Base-by-base conservation (phyloP, 2,888 invertebrate species). In the Epiperipatus broadwayi region DNA sequence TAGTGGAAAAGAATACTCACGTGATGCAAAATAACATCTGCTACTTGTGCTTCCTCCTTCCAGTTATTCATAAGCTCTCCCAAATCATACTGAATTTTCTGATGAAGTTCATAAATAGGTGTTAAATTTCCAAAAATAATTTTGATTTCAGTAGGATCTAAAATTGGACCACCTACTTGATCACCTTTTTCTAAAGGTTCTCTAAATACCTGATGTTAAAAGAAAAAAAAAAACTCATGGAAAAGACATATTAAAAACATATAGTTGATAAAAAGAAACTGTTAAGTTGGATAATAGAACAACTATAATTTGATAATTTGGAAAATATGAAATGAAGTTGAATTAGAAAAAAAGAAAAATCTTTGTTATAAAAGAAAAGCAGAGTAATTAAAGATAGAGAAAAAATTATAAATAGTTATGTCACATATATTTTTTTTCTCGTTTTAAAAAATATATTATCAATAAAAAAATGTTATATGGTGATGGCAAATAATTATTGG, bases 71-170 rank as follows among this genome's bases (percentile, higher is more conserved):
- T 64, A 46, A 75, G 58, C 44, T 70, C 67, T 7, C 41, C 35
- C 39, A 66, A 46, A 21, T 57, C 53, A 47, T 72, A 68, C 39
- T 71, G 54, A 63, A 79, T 71, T 48, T 72, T 74, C 58, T 76
- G 71, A 61, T 97, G 95, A 41, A 85, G 75, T 55, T 89, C 81
- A 59, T 83, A 81, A 54, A 97, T 91, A 45, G 87, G 81, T 47
- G 84, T 78, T 57, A 95, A 71, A 59, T 89, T 85, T 48, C 85
- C 85, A 64, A 95, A 95, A 51, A 95, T 89, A 47, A 84, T 77
- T 65, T 84, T 84, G 42, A 83, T 70, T 67, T 93, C 89, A 8
- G 84, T 84, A 52, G 78, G 78, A 60, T 83, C 83, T 50, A 89
- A 66, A 51, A 87, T 65, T 36, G 78, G 73, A 46, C 70, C 70